Conservation (phyloP, 2,888 invertebrate genomes). For the Lepidocyrtoides sp. region DNA sequence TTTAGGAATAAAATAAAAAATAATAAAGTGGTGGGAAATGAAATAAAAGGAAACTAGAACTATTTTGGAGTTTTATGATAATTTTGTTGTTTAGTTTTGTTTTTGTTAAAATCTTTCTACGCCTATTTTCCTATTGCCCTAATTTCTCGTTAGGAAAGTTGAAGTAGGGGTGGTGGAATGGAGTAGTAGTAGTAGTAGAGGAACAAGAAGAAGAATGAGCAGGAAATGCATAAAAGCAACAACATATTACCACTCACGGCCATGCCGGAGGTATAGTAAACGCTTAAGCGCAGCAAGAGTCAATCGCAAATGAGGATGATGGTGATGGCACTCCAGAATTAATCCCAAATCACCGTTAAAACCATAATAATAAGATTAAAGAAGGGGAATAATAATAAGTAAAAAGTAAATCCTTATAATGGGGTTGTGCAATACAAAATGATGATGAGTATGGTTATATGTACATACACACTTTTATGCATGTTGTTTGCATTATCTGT, state of each 20-base stretch:
- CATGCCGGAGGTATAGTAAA: neutral
- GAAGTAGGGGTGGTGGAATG: neutral
- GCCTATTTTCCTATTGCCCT: conserved; percentile 10
- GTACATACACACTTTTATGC: neutral
- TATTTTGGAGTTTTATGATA: conserved; percentile 26
- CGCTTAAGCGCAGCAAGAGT: conserved; percentile 20
- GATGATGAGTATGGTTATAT: too few relatives aligned
- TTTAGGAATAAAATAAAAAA: neutral
- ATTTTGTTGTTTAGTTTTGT: neutral
- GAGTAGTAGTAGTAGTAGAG: neutral
- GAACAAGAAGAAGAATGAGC: neutral
- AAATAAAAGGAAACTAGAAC: neutral
- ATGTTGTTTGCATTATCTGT: neutral
- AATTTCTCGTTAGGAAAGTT: neutral
- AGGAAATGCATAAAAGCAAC: neutral
- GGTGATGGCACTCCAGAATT: conserved; percentile 42
- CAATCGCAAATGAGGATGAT: conserved; percentile 19
- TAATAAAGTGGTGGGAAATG: neutral
- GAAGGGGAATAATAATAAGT: conserved; percentile 33
- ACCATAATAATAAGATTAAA: conserved; percentile 49
- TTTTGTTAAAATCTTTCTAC: neutral
- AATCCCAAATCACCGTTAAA: conserved; percentile 58
- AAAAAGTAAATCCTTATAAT: neutral
- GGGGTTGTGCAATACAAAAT: neutral
- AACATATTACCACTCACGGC: neutral